Evolutionary conservation across 2,888 invertebrate species (phyloP).

Genomic region (Temnothorax rugatulus): DNA sequence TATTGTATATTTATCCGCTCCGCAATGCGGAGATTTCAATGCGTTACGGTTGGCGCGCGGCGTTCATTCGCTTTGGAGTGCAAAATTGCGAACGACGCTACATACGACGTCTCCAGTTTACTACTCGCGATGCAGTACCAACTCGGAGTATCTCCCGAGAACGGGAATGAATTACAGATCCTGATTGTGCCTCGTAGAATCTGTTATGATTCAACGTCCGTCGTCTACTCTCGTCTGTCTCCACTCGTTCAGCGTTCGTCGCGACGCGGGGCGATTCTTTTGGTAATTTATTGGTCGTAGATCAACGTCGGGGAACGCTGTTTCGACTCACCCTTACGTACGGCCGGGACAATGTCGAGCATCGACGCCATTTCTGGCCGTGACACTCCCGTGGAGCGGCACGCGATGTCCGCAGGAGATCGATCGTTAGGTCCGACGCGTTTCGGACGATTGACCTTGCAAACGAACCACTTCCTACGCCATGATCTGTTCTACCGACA

Average conservation of each 20-base stretch:
- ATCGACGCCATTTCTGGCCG: conserved; percentile 72
- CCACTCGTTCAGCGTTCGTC: conserved; percentile 5
- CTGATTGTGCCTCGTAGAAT: not conserved
- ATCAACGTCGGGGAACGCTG: conserved; percentile 63
- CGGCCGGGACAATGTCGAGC: conserved; percentile 70
- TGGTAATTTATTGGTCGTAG: conserved; percentile 74
- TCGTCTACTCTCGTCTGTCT: conserved; percentile 49
- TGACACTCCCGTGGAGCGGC: conserved; percentile 70
- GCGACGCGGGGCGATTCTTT: conserved; percentile 66
- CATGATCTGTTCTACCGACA: conserved; percentile 61
- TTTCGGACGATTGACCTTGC: conserved; percentile 78
- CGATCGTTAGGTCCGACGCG: conserved; percentile 74
- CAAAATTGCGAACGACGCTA: conserved; percentile 22
- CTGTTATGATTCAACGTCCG: conserved; percentile 34
- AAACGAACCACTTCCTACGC: conserved; percentile 77
- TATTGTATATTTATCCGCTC: conserved; percentile 53
- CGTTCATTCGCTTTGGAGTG: conserved; percentile 39
- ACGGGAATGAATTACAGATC: not conserved
- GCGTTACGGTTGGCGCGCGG: conserved; percentile 32
- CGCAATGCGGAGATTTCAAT: conserved; percentile 45
- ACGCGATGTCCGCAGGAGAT: conserved; percentile 76
- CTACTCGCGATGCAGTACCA: not conserved
- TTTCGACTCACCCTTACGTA: conserved; percentile 55
- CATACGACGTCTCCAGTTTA: not conserved
- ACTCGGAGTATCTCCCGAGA: not conserved